phyloP scores from a whole-genome alignment of 2,888 invertebrate species.

The Baccha elongata region DNA sequence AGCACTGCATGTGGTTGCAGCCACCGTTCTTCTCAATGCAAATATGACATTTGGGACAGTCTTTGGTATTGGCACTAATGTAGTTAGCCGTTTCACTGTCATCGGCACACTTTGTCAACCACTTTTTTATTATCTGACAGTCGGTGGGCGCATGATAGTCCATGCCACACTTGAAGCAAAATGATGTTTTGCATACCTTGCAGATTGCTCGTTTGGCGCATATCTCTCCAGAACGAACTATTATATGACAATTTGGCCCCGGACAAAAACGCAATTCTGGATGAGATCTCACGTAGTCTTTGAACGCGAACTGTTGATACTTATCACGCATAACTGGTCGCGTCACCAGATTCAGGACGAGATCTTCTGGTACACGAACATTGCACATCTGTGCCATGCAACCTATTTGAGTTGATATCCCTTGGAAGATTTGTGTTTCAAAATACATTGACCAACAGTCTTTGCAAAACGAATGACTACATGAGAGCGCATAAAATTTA shows the following conservation, averaged over 20 bases:
- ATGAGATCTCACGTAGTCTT: constrained; percentile 97
- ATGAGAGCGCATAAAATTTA: constrained; percentile 91
- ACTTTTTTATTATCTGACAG: constrained; percentile 96
- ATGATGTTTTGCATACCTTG: constrained; percentile 92
- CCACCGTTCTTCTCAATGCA: constrained; percentile 99
- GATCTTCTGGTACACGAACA: constrained; percentile 97
- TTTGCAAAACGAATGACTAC: constrained; percentile 96
- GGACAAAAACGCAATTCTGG: constrained; percentile 96
- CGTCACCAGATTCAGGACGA: constrained; percentile 93
- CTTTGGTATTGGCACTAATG: constrained; percentile 98
- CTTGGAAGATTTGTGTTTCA: constrained; percentile 96
- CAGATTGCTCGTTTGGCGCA: constrained; percentile 95
- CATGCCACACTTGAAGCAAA: constrained; percentile 97
- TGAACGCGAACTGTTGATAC: constrained; percentile 97
- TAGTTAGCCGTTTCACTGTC: constrained; percentile 99
- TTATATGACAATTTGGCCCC: constrained; percentile 96
- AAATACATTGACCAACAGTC: constrained; percentile 98
- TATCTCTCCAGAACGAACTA: constrained; percentile 92
- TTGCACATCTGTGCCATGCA: constrained; percentile 99
- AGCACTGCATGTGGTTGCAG: constrained; percentile 99
- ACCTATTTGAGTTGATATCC: constrained; percentile 92
- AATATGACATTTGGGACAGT: constrained; percentile 99
- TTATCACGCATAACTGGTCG: constrained; percentile 93
- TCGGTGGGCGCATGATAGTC: constrained; percentile 99
- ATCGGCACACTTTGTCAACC: constrained; percentile 99